Base-by-base conservation (phyloP, 1,140 invertebrate species). In the Panonychus citri region DNA sequence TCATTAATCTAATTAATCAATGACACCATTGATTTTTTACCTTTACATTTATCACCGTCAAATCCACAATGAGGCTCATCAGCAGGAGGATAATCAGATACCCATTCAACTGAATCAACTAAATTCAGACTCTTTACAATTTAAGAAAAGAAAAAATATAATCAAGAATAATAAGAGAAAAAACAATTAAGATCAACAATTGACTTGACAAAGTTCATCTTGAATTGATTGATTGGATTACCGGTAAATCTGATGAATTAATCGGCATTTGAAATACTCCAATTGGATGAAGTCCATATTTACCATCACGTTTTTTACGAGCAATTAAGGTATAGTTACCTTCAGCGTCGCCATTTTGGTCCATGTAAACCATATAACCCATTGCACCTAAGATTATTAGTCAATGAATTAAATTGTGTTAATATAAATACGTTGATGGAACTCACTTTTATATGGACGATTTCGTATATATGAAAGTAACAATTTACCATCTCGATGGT, bases 281-380 rank as follows among this genome's bases (percentile, higher is more conserved):
- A 17, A 80, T 76, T 0, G 81, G 81, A 66, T 81, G 81, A 19
- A 90, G 73, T 2, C 85, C 85, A 39, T 39, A 26, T 28, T 54
- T 40, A 30, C 12, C 19, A 15, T 24, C 12, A 25, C 37, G 19
- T 15, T 19, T 42, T 65, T 74, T 77, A 61, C 76, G 66, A 2
- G 81, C 79, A 60, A 96, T 76, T 54, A 95, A 71, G 0, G 88
- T 93, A 70, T 94, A 96, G 75, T 95, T 95, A 17, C 90, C 91
- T 64, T 88, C 83, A 0, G 91, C 87, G 65, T 96, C 89, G 0
- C 87, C 89, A 64, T 87, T 86, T 61, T 85, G 79, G 66, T 96
- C 88, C 75, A 96, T 90, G 62, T 86, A 81, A 3, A 88, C 82
- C 69, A 81, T 79, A 68, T 88, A 91, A 5, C 75, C 75, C 62